Base-by-base conservation (phyloP, 2,797 vertebrate genomes). In the Stomatorhinus walkeri region DNA sequence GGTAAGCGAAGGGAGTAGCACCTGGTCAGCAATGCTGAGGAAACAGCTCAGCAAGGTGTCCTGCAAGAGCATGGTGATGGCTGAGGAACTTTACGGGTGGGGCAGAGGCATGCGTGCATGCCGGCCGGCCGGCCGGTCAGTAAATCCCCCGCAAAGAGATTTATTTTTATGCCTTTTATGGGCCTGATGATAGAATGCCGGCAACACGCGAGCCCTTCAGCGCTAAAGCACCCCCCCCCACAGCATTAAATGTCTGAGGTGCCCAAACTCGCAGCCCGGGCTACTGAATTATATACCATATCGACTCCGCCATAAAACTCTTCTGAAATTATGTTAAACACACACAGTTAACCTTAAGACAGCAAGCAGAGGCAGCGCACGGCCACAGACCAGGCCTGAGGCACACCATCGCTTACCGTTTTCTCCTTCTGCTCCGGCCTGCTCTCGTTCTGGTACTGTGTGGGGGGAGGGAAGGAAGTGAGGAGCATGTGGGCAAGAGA, bases 11-110 rank as follows among this genome's bases (percentile, higher is more conserved):
- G 98, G 98, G 87, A 99, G 96, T 88, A 99, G 94, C 91, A 99
- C 98, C 92, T 99, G 98, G 91, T 99, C 98, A 1, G 98, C 97
- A 91, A 99, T 97, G 93, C 97, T 97, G 93, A 99, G 95, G 93
- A 99, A 97, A 94, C 98, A 99, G 94, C 98, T 99, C 91, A 99
- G 95, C 87, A 99, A 94, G 0, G 96, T 92, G 90, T 99, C 98
- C 98, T 99, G 93, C 87, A 92, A 54, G 79, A 85, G 89, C 89
- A 88, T 1, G 89, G 89, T 9, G 90, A 32, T 86, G 7, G 0
- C 14, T 19, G 51, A 32, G 51, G 28, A 22, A 1, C 24, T 56
- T n/a, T 40, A 32, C 28, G 28, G 54, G 85, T 16, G 2, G 51
- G n/a, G 54, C 54, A 2, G 36, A 85, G 48, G 1, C 24, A n/a